Base-by-base conservation (phyloP, 2,888 invertebrate genomes). In the Nomada hirtipes region DNA sequence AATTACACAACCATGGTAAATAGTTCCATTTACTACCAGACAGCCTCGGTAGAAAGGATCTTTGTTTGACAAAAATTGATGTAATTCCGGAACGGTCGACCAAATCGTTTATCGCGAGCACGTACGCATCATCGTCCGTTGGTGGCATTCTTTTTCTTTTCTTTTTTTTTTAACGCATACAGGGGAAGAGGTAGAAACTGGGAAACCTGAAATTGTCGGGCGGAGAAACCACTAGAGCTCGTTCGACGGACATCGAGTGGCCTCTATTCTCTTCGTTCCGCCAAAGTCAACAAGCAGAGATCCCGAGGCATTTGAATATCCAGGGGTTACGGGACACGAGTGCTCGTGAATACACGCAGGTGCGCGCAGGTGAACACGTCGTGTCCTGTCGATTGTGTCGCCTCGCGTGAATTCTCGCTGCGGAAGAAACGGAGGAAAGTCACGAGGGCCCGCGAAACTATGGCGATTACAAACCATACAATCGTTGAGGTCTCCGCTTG, bases 271-370 rank as follows among this genome's bases (percentile, higher is more conserved):
- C 36, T n/a, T 73, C 80, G 84, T 89, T 84, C 83, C 80, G 76
- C 89, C 88, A 89, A 87, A 89, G 83, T 89, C 87, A 88, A 89
- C 86, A 88, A 78, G 64, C 76, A 59, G 55, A 20, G 47, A 76
- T 75, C 53, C 76, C 52, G 69, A 79, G 82, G 55, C 63, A 80
- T 88, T 88, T 83, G 72, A 87, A 82, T 13, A 52, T 75, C 84
- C 83, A 77, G 84, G 75, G 75, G 82, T 87, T 87, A 88, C 82
- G 69, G 72, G 74, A 47, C 72, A 72, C 60, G 72, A 63, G 76
- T 71, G 73, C 73, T 52, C 80, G 83, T 81, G 79, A 81, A 87
- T 69, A 76, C 79, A 85, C 80, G 84, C 87, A 88, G 88, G 79
- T 88, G 88, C 83, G 77, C 61, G 76, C 86, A 76, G 78, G 84